phyloP scores from a whole-genome alignment of 2,888 invertebrate genomes.

The Hirtodrosophila cameraria region DNA sequence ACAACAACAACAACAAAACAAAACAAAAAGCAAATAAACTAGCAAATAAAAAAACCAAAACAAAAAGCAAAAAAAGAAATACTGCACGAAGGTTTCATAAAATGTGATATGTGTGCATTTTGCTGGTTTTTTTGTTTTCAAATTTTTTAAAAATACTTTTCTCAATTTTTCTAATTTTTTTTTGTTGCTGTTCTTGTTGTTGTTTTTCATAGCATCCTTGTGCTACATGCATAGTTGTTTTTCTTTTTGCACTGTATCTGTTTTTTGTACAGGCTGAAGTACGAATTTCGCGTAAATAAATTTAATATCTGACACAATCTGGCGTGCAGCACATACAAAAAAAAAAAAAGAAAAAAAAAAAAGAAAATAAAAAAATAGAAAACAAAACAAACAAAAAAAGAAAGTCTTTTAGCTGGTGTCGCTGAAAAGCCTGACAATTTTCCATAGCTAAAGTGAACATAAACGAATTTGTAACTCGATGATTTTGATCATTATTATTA shows the following conservation, averaged over 20 bases:
- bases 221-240: constrained; percentile 7
- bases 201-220: constrained; percentile 12
- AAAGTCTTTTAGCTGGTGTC: no score
- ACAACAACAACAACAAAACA: constrained; percentile 5
- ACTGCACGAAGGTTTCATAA: not conserved
- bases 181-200: not conserved
- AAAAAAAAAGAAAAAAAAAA: constrained; percentile 5
- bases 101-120: constrained; percentile 5
- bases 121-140: not conserved
- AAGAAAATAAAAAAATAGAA: not conserved
- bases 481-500: constrained; percentile 52
- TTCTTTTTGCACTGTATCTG: constrained; percentile 7
- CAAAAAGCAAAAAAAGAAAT: not conserved
- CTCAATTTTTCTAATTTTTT: not conserved
- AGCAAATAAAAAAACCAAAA: constrained; percentile 1
- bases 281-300: constrained; percentile 67
- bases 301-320: constrained; percentile 74
- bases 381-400: no score
- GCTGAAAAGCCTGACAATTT: constrained; percentile 16
- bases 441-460: constrained; percentile 19
- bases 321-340: constrained; percentile 45
- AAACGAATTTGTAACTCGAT: constrained; percentile 65
- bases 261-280: constrained; percentile 32
- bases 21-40: constrained; percentile 1
- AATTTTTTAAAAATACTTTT: not conserved